Evolutionary conservation across 1,140 invertebrate genomes (phyloP).

Genomic region (Drosophila mayri): DNA sequence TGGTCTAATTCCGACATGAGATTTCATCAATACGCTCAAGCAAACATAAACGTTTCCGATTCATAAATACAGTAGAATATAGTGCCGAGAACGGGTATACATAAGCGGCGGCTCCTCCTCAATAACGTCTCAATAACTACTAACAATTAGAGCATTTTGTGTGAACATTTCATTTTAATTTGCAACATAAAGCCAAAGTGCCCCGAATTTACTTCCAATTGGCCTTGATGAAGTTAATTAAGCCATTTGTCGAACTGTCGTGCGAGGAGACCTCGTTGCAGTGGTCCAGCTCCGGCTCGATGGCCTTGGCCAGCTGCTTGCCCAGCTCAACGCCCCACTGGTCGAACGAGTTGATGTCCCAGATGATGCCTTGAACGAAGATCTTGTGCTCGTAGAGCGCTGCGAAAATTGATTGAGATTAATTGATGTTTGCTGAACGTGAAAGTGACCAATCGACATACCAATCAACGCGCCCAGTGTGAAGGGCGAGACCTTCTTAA

Average conservation of each 20-base stretch:
- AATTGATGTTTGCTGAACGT: constrained; percentile 20
- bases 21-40: constrained; percentile 56
- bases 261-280: constrained; percentile 88
- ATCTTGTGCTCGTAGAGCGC: constrained; percentile 99
- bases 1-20: constrained; percentile 49
- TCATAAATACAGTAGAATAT: constrained; percentile 38
- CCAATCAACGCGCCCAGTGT: constrained; percentile 98
- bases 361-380: constrained; percentile 98
- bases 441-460: constrained; percentile 85
- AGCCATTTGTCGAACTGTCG: constrained; percentile 96
- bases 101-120: constrained; percentile 31
- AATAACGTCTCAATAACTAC: constrained; percentile 48
- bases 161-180: constrained; percentile 48
- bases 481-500: constrained; percentile 97
- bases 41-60: constrained; percentile 54
- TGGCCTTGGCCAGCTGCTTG: constrained; percentile 98
- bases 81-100: constrained; percentile 61
- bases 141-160: constrained; percentile 52
- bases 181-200: constrained; percentile 35
- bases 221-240: constrained; percentile 97
- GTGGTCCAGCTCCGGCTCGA: constrained; percentile 95
- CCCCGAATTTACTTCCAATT: constrained; percentile 84
- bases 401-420: constrained; percentile 85
- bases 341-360: constrained; percentile 99
- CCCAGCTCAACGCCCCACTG: constrained; percentile 99